phyloP scores from a whole-genome alignment of 2,113 vertebrate genomes.

The human region DNA sequence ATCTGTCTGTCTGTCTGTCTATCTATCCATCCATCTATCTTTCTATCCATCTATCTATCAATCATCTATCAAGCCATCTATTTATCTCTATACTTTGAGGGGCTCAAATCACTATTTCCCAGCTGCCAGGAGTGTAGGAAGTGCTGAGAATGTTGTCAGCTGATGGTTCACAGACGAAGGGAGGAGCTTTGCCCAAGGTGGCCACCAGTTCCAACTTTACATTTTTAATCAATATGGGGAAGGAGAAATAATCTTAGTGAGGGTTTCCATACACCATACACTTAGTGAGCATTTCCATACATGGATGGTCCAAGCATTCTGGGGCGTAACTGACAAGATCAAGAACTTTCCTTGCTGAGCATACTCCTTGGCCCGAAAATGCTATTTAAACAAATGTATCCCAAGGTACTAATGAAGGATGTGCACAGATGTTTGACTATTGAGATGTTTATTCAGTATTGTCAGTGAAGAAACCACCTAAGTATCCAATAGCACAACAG shows the following conservation, averaged over 20 bases:
- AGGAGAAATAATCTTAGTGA: neutral
- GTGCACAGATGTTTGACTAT: neutral
- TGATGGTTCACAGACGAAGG: neutral
- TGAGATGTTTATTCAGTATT: neutral
- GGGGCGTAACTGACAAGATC: neutral
- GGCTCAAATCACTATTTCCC: neutral
- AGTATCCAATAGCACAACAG: neutral
- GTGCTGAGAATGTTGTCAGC: neutral
- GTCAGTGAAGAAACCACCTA: neutral
- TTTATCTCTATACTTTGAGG: neutral
- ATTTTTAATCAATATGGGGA: neutral
- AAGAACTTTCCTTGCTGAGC: neutral
- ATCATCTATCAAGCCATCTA: neutral
- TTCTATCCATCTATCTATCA: neutral
- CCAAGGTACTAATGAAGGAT: neutral
- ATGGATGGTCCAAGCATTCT: neutral
- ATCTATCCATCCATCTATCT: neutral
- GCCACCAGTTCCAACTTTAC: neutral
- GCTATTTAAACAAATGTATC: neutral
- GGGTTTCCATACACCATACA: too few relatives aligned
- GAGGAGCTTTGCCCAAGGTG: neutral
- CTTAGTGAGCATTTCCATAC: neutral
- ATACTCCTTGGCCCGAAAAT: too few relatives aligned
- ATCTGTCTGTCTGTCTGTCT: rapidly evolving
- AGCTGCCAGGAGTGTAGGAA: neutral